phyloP scores from a whole-genome alignment of 1,140 invertebrate genomes.

The Papilio machaon region DNA sequence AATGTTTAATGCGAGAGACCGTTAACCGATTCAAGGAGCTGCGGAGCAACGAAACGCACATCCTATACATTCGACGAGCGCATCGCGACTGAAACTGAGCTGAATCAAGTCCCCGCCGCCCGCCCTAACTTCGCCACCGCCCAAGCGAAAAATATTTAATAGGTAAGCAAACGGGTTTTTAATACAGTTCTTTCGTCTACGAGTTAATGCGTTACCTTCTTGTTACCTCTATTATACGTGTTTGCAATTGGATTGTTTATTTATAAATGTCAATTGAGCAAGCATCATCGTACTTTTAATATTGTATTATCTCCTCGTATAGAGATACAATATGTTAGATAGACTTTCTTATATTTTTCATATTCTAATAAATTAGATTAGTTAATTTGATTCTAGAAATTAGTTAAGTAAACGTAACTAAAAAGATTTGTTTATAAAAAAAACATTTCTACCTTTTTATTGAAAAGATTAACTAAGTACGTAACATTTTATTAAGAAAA shows the following conservation, averaged over 20 bases:
- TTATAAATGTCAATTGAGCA: neutral
- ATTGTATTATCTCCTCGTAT: neutral
- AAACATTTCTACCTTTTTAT: no score
- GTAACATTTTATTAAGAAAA: neutral
- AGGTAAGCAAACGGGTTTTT: neutral
- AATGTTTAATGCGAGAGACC: neutral
- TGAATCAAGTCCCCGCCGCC: conserved; percentile 55
- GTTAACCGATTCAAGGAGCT: conserved; percentile 31
- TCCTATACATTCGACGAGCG: conserved; percentile 48
- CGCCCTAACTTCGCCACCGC: conserved; percentile 67
- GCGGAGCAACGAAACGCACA: conserved; percentile 41
- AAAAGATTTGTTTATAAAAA: neutral
- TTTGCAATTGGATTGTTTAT: neutral
- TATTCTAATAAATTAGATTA: no score
- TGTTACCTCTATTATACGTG: neutral
- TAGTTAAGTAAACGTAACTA: no score
- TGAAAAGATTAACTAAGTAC: no score
- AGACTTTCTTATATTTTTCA: neutral
- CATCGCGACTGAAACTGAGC: conserved; percentile 60
- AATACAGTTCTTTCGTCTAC: neutral
- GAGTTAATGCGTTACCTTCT: neutral
- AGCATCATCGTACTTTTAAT: neutral
- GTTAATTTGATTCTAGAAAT: no score
- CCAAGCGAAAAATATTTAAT: conserved; percentile 62
- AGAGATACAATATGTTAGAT: neutral